phyloP scores from a whole-genome alignment of 1,140 invertebrate genomes.

The Drosophila nasuta region DNA sequence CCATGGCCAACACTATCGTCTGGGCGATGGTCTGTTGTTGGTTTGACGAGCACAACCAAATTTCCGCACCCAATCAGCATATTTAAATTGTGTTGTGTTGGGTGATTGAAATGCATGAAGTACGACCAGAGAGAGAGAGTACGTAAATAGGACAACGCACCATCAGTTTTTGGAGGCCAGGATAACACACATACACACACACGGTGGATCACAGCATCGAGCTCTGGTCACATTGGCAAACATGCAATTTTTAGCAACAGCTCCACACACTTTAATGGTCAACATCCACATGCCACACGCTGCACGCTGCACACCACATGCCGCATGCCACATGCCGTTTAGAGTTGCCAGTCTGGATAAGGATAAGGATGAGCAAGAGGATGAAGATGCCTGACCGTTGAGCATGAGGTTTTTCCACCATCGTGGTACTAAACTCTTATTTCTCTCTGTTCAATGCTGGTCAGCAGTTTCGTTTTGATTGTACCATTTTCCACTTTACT shows the following conservation, averaged over 20 bases:
- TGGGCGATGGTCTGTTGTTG: constrained; percentile 2
- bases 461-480: constrained; percentile 80
- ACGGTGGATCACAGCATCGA: neutral
- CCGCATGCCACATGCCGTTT: neutral
- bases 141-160: constrained; percentile 68
- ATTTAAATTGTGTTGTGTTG: constrained; percentile 82
- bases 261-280: constrained; percentile 11
- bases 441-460: constrained; percentile 59
- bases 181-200: neutral
- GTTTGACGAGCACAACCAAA: constrained; percentile 59
- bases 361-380: neutral
- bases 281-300: too few species aligned
- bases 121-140: constrained; percentile 23
- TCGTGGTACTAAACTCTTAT: neutral
- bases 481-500: constrained; percentile 75
- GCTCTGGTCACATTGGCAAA: neutral
- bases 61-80: constrained; percentile 81
- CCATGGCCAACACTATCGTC: constrained; percentile 33
- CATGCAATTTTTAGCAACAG: constrained; percentile 9
- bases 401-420: too few species aligned
- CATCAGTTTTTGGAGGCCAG: constrained; percentile 14
- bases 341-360: neutral
- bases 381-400: too few species aligned
- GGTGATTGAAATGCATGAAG: constrained; percentile 80
- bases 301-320: neutral